Conservation (phyloP, 2,888 invertebrate genomes). For the Lepidonotus clava region DNA sequence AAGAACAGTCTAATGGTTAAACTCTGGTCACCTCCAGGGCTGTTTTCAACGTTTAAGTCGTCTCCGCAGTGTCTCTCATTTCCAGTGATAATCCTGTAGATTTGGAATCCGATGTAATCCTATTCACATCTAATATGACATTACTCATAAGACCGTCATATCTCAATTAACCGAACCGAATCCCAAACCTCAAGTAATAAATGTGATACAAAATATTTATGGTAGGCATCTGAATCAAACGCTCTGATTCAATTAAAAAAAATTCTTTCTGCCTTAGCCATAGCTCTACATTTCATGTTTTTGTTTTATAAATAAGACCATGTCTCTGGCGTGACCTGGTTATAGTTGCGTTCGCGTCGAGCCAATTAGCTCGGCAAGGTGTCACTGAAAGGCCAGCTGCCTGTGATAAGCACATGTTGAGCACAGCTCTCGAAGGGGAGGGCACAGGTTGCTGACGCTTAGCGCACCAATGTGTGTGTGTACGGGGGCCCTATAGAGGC, state of each 20-base stretch:
- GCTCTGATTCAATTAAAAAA: constrained; percentile 23
- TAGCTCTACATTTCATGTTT: not conserved
- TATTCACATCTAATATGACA: not conserved
- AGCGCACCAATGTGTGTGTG: not conserved
- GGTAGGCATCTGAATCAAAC: constrained; percentile 12
- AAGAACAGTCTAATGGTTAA: not conserved
- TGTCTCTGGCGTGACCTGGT: not conserved
- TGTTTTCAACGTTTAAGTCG: not conserved
- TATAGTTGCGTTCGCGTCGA: not conserved
- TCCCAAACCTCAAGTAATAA: constrained; percentile 1
- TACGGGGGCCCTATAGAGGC: too few relatives aligned
- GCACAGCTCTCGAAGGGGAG: not conserved
- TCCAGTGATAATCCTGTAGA: not conserved
- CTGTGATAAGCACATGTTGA: not conserved
- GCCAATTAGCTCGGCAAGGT: not conserved
- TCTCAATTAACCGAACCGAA: not conserved
- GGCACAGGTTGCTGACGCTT: not conserved
- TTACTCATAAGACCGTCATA: not conserved
- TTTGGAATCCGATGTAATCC: not conserved
- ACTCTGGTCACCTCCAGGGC: not conserved
- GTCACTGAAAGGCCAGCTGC: not conserved
- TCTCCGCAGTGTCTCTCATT: not conserved
- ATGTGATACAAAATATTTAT: constrained; percentile 34
- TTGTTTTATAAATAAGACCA: not conserved
- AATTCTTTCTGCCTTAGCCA: not conserved